Conservation (phyloP, 2,797 vertebrate genomes). For the Melanogrammus aeglefinus region DNA sequence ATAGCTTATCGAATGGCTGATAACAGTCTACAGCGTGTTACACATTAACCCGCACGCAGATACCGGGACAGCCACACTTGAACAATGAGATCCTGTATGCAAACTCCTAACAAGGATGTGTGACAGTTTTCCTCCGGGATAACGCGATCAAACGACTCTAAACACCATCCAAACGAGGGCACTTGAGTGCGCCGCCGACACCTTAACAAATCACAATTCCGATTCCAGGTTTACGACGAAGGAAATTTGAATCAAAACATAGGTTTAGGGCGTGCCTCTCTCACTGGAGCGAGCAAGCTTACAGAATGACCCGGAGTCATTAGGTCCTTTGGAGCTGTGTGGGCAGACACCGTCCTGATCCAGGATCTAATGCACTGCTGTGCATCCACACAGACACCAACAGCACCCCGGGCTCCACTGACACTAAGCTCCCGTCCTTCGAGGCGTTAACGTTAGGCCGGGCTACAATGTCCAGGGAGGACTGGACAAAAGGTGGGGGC, state of each 20-base stretch:
- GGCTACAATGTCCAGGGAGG: slow-evolving; percentile 64
- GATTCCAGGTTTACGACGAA: background rate
- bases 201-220: background rate
- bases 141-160: background rate
- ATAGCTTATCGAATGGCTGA: slow-evolving; percentile 55
- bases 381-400: slow-evolving; percentile 49
- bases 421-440: slow-evolving; percentile 62
- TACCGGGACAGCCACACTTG: background rate
- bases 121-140: slow-evolving; percentile 2
- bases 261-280: background rate
- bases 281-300: background rate
- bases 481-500: slow-evolving; percentile 39
- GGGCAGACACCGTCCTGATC: slow-evolving; percentile 22
- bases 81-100: background rate
- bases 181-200: background rate
- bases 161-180: background rate
- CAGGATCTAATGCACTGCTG: slow-evolving; percentile 50
- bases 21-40: slow-evolving; percentile 54
- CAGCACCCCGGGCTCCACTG: slow-evolving; percentile 53
- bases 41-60: slow-evolving; percentile 63
- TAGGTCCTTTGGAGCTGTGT: background rate
- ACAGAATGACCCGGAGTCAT: background rate
- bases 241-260: background rate
- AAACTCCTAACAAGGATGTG: slow-evolving; percentile 10
- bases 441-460: slow-evolving; percentile 70